Conservation (phyloP, 2,888 invertebrate genomes). For the Caenorhabditis wallacei region DNA sequence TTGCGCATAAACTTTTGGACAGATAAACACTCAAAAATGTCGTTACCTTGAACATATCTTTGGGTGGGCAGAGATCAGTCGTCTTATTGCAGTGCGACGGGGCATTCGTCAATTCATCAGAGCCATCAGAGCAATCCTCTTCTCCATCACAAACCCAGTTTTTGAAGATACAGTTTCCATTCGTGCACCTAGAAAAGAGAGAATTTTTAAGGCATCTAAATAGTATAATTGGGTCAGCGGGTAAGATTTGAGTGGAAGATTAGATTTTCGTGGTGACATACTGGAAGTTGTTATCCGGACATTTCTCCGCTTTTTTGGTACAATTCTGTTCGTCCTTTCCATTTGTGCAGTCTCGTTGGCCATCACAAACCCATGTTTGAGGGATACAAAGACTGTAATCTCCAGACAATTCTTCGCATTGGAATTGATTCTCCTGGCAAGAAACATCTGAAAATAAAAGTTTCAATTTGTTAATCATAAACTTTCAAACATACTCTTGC, state of each 20-base stretch:
- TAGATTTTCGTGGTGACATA: slow-evolving; percentile 34
- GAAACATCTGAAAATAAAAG: slow-evolving; percentile 71
- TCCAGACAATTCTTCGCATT: slow-evolving; percentile 77
- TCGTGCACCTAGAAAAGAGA: slow-evolving; percentile 69
- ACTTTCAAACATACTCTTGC: slow-evolving; percentile 51
- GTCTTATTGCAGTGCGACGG: slow-evolving; percentile 46
- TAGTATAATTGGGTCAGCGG: slow-evolving; percentile 31
- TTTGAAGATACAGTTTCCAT: slow-evolving; percentile 77
- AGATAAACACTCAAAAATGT: slow-evolving; percentile 16
- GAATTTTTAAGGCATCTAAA: slow-evolving; percentile 3
- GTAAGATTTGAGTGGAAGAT: slow-evolving; percentile 30
- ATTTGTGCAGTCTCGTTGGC: slow-evolving; percentile 79
- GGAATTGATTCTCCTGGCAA: slow-evolving; percentile 75
- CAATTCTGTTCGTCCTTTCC: slow-evolving; percentile 79
- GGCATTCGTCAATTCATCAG: slow-evolving; percentile 68
- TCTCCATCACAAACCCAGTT: slow-evolving; percentile 82
- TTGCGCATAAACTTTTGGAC: slow-evolving; percentile 32
- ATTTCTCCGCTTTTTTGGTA: slow-evolving; percentile 59
- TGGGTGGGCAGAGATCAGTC: slow-evolving; percentile 17
- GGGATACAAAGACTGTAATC: slow-evolving; percentile 79
- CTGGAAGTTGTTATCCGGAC: slow-evolving; percentile 73
- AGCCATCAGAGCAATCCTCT: slow-evolving; percentile 78
- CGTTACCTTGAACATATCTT: slow-evolving; percentile 60
- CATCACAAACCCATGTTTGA: slow-evolving; percentile 79
- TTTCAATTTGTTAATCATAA: background rate